Percentiles rank a stretch among this genome's conserved stretches.
Conservation (phyloP, 2,113 vertebrate genomes). For the Neolamprologus brichardi region DNA sequence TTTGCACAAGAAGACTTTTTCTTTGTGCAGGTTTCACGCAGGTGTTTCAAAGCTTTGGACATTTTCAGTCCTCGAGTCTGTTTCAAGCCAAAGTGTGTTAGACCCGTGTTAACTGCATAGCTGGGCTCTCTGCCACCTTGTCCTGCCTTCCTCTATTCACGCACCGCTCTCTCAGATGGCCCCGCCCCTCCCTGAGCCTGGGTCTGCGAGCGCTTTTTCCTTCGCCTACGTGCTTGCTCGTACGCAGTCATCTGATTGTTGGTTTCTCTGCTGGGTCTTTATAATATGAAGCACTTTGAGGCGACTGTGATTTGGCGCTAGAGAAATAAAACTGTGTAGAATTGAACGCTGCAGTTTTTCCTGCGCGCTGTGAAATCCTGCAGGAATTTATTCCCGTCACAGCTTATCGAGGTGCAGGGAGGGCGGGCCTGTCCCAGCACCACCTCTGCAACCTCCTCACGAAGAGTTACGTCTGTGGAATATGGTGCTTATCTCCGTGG, state of each 20-base stretch:
- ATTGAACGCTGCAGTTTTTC: background rate
- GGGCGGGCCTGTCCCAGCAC: background rate
- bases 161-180: background rate
- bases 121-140: background rate
- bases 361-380: background rate
- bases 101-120: background rate
- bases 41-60: background rate
- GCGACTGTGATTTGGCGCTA: background rate
- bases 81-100: background rate
- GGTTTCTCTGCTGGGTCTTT: background rate
- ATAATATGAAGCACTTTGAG: background rate
- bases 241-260: background rate
- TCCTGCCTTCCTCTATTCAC: no score
- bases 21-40: rapidly evolving
- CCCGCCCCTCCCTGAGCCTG: background rate
- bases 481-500: background rate
- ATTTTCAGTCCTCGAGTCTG: background rate
- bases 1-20: background rate
- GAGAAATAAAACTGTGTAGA: background rate
- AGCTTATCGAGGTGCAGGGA: background rate
- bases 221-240: background rate
- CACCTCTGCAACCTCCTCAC: background rate
- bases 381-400: background rate
- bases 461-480: background rate
- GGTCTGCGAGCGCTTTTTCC: background rate